Base-by-base conservation (phyloP, 2,888 invertebrate species). In the Spodoptera picta region DNA sequence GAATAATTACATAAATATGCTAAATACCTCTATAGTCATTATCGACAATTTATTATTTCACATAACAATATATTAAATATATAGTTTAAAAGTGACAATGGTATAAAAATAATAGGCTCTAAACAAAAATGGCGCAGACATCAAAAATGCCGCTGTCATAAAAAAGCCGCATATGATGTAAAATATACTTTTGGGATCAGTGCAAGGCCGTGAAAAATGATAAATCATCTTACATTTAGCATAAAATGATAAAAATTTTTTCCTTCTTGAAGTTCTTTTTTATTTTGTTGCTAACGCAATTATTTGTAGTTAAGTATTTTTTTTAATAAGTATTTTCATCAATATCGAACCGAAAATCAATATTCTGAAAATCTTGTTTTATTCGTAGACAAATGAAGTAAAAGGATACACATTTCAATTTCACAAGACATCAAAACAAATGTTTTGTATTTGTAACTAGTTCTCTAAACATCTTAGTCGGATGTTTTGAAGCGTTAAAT, bases 121-220 rank as follows among this genome's bases (percentile, higher is more conserved):
- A 31, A 47, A 50, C 23, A 64, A 54, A 48, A 54, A 64, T 31
- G 24, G 10, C n/a, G n/a, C 3, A 7, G 24, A 51, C 57, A 57
- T 73, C 69, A 63, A 73, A 59, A 47, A 27, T 7, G 42, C 76
- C 75, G 76, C 56, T 12, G 14, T n/a, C 12, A 48, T 27, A 54
- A 50, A 56, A 73, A 53, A 14, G 43, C 43, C 49, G 45, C 53
- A 46, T 49, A 55, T 69, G 46, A 65, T 65, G 48, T 58, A 45
- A 72, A 68, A 60, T 50, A 67, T 63, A 42, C 45, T 54, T 67
- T 65, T 59, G 41, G 55, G 63, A 56, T 59, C 52, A 59, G 19
- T 64, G 63, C 61, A 60, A 75, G 61, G 71, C 11, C 63, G n/a
- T 2, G 31, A 2, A 14, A 52, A 61, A 53, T 43, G 41, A 66